phyloP scores from a whole-genome alignment of 1,140 invertebrate species.

The Archivesica marissinica region DNA sequence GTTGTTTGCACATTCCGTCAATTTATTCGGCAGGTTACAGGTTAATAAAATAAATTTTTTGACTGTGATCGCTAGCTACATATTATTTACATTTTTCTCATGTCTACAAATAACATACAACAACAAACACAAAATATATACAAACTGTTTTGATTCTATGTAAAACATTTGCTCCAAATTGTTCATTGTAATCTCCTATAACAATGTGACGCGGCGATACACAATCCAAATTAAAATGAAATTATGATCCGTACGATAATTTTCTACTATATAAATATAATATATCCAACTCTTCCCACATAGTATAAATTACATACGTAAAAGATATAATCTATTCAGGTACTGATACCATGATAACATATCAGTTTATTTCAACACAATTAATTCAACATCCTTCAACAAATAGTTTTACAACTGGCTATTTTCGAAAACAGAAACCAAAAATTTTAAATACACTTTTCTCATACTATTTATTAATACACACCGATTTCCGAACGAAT shows the following conservation, averaged over 20 bases:
- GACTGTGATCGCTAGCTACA: too few species aligned
- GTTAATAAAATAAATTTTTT: too few species aligned
- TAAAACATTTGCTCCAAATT: background rate
- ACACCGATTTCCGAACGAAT: too few species aligned
- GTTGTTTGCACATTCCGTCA: too few species aligned
- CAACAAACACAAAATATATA: background rate
- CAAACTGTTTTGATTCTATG: background rate
- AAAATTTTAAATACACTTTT: too few species aligned
- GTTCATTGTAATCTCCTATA: background rate
- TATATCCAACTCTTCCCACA: background rate
- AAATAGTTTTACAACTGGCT: background rate
- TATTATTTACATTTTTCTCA: too few species aligned
- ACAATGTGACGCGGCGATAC: too few species aligned
- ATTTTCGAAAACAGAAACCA: background rate
- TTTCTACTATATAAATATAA: background rate
- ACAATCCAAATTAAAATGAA: too few species aligned
- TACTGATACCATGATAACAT: too few species aligned
- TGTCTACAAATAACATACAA: too few species aligned
- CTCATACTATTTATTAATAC: too few species aligned
- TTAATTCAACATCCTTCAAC: background rate
- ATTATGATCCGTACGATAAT: background rate
- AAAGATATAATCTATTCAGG: background rate
- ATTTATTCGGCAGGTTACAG: too few species aligned
- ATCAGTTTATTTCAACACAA: constrained; percentile 5
- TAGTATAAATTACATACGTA: background rate